Evolutionary conservation across 2,888 invertebrate species (phyloP).

Genomic region (Stenichneumon culpator): DNA sequence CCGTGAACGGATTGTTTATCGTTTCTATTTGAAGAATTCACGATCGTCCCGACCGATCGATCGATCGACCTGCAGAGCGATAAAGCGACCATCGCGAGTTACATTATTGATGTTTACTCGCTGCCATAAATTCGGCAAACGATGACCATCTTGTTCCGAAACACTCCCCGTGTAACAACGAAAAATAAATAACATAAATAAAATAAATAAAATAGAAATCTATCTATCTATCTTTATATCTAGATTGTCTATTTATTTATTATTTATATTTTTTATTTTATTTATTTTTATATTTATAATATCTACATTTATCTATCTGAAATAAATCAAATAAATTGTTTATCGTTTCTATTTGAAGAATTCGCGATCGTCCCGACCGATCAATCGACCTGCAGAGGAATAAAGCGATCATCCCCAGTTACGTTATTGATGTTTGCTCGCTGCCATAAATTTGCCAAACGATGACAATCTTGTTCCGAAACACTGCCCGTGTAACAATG

Average conservation of each 20-base stretch:
- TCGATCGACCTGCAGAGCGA: too few relatives aligned
- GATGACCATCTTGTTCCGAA: not conserved
- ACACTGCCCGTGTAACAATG: too few relatives aligned
- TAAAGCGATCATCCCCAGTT: too few relatives aligned
- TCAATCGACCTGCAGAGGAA: too few relatives aligned
- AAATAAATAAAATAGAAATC: not conserved
- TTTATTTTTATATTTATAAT: too few relatives aligned
- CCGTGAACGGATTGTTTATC: conserved; percentile 59
- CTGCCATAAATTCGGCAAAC: not conserved
- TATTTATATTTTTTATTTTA: not conserved
- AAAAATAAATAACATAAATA: not conserved
- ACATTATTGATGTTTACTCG: too few relatives aligned
- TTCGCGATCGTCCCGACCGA: not conserved
- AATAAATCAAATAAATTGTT: conserved; percentile 39
- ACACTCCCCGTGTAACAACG: not conserved
- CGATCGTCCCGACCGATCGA: too few relatives aligned
- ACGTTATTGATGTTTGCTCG: too few relatives aligned
- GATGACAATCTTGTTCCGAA: not conserved
- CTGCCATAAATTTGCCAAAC: not conserved
- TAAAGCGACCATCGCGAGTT: too few relatives aligned
- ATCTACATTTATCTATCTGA: too few relatives aligned
- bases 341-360: conserved; percentile 58
- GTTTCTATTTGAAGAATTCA: conserved; percentile 59
- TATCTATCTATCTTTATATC: not conserved
- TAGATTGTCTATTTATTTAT: not conserved